Base-by-base conservation (phyloP, 2,888 invertebrate species). In the Acleris emargana region DNA sequence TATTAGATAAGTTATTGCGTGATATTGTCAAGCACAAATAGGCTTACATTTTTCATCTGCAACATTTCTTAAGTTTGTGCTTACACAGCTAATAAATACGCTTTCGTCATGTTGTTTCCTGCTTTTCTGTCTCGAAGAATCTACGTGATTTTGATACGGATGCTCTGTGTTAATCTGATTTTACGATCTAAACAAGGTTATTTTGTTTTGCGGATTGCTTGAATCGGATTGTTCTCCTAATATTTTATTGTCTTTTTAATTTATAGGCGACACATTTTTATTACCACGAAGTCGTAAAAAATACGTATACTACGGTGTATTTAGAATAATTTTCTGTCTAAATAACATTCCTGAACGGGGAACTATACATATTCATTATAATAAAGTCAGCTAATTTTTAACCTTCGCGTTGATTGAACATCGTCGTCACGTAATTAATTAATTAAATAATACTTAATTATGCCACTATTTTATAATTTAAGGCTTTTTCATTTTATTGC, bases 371-470 rank as follows among this genome's bases (percentile, higher is more conserved):
- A 86, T 86, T 87, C 79, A 88, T 86, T 82, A 81, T 80, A 76
- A 74, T 72, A 78, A 78, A 86, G 84, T 84, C 86, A 86, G 83
- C 80, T 85, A 83, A 86, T 88, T 88, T 84, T 84, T 82, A 82
- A 82, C 79, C 78, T 79, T 83, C 78, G 79, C 80, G 80, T 84
- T 88, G 86, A 89, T 88, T 85, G 80, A 88, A 85, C 80, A 82
- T 78, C 82, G 81, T 86, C 80, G 81, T 80, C 84, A 85, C 83
- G 76, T 87, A 83, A 88, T 89, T 87, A 88, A 89, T 89, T 88
- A 89, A 89, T 87, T 84, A 86, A 82, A 77, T 81, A 79, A 85
- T 84, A 81, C 76, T 81, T 87, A 84, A 88, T 86, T 77, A 75
- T 80, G 78, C 76, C 80, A 83, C 81, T 81, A 80, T 83, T 84